These are phyloP conservation scores for Lucinisca nassula DNA, from an alignment of 2,888 invertebrate species.

Conservation along the genomic window DNA sequence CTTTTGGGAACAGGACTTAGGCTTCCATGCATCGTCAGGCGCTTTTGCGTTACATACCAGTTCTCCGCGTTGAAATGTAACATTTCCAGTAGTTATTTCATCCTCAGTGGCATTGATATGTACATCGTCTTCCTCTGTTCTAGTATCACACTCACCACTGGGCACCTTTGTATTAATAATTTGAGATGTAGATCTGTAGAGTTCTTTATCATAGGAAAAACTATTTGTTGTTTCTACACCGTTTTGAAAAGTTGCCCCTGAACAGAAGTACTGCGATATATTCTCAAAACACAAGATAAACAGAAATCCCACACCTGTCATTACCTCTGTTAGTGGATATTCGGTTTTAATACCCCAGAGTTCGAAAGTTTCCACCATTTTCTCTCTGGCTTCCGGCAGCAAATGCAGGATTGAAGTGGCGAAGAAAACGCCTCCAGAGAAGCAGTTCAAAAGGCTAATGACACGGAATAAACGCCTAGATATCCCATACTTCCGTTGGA, in stretches of 20 bases:
- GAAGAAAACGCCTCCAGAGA: constrained; percentile 88
- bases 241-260: background rate
- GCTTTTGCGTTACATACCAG: background rate
- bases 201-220: no score
- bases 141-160: background rate
- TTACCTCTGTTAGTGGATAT: constrained; percentile 61
- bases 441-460: constrained; percentile 79
- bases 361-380: constrained; percentile 71
- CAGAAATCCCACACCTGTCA: constrained; percentile 62
- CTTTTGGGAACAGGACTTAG: background rate
- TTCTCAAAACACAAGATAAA: constrained; percentile 56
- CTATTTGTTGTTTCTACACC: background rate
- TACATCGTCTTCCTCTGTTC: background rate
- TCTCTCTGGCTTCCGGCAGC: constrained; percentile 86
- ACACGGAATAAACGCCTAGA: constrained; percentile 39
- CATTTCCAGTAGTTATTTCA: background rate
- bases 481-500: constrained; percentile 39
- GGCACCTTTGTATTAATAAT: background rate
- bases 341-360: constrained; percentile 42
- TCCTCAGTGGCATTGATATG: background rate
- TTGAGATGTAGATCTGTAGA: background rate
- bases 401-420: constrained; percentile 87
- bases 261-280: constrained; percentile 33
- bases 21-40: background rate
- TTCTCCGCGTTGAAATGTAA: background rate